Base-by-base conservation (phyloP, 2,888 invertebrate species). In the Stegana nigrithorax region DNA sequence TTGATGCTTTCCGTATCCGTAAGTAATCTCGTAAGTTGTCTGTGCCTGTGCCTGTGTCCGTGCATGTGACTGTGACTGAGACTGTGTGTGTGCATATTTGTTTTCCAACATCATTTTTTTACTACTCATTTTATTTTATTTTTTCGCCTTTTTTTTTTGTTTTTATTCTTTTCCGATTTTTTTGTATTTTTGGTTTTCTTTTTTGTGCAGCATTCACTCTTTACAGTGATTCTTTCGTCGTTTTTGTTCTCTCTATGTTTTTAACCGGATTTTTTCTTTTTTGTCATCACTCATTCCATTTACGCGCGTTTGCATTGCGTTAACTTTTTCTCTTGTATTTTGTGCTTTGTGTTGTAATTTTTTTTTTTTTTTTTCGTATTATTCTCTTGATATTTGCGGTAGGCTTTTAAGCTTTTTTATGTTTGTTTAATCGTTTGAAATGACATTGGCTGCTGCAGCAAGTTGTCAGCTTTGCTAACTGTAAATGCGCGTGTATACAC, bases 1-100 rank as follows among this genome's bases (percentile, higher is more conserved):
- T 77, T 78, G 80, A 80, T 80, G 78, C 71, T 66, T 71, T 67
- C 62, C 70, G 66, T 64, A 79, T 78, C 70, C 78, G 65, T 65
- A 64, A 73, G 71, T 77, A 75, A 79, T 75, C 77, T 72, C 69
- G 67, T 70, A 79, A 77, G 72, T 69, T 77, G 70, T 69, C 60
- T 71, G 64, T 66, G 47, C 25, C 12, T 47, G 17, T n/a, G n/a
- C n/a, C n/a, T n/a, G n/a, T n/a, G n/a, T n/a, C n/a, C n/a, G n/a
- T n/a, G n/a, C n/a, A n/a, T n/a, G n/a, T n/a, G n/a, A n/a, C n/a
- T n/a, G n/a, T n/a, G n/a, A n/a, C n/a, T n/a, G n/a, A n/a, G n/a
- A n/a, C n/a, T n/a, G n/a, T n/a, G n/a, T n/a, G n/a, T n/a, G n/a
- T n/a, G n/a, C n/a, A 69, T 70, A 73, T 78, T 75, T 67, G 42